Percentiles rank a stretch among this genome's conserved stretches.
These are phyloP conservation scores for Rhombomys opimus DNA, from an alignment of 2,113 vertebrate species.

Conservation along the genomic window DNA sequence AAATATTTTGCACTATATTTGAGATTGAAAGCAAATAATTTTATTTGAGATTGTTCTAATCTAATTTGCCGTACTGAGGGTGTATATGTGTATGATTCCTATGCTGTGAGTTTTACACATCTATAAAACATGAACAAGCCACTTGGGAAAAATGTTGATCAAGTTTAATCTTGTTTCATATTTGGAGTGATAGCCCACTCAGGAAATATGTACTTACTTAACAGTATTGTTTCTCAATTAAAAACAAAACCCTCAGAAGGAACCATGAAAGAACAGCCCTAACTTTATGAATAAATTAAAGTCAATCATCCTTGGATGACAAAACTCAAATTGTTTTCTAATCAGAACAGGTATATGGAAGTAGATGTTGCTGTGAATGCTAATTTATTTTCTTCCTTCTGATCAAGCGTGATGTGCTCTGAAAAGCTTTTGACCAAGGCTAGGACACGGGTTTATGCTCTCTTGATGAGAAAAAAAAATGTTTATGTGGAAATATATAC, in stretches of 20 bases:
- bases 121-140: conserved; percentile 62
- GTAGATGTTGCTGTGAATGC: not conserved
- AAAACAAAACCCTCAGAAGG: conserved; percentile 43
- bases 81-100: not conserved
- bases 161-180: conserved; percentile 63
- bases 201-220: conserved; percentile 57
- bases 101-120: conserved; percentile 52
- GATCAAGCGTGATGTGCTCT: conserved; percentile 33
- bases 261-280: conserved; percentile 37
- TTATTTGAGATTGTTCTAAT: conserved; percentile 45
- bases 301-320: conserved; percentile 58
- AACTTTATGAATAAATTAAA: conserved; percentile 73
- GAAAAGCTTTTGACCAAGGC: conserved; percentile 18
- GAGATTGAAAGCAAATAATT: conserved; percentile 51
- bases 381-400: conserved; percentile 12
- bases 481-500: not conserved
- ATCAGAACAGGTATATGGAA: conserved; percentile 59
- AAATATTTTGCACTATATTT: conserved; percentile 42
- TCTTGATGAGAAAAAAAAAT: not conserved
- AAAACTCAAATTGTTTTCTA: conserved; percentile 55
- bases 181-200: conserved; percentile 71
- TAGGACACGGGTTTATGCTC: not conserved
- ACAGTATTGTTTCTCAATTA: conserved; percentile 58
- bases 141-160: conserved; percentile 42
- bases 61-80: conserved; percentile 5